Percentiles rank a stretch among this genome's conserved stretches.
Conservation (phyloP, 1,140 invertebrate species). For the Sitodiplosis mosellana region DNA sequence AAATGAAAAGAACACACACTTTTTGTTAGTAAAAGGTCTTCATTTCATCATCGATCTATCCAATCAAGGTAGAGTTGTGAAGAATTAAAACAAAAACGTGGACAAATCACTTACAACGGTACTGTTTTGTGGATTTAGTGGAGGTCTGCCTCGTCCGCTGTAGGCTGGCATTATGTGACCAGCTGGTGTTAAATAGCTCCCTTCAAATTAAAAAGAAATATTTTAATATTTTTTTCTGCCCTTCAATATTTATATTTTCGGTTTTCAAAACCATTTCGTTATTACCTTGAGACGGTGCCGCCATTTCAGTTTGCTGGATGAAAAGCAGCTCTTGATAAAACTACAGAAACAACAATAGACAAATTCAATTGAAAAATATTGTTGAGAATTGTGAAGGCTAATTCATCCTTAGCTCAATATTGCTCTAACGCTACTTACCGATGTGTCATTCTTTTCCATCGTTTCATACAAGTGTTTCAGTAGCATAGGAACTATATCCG, state of each 20-base stretch:
- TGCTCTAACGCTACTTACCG: not conserved
- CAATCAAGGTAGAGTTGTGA: not conserved
- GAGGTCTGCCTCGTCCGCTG: too few species aligned
- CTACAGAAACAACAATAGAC: not conserved
- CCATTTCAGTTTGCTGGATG: not conserved
- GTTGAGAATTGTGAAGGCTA: not conserved
- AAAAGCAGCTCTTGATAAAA: not conserved
- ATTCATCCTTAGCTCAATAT: not conserved
- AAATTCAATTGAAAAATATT: not conserved
- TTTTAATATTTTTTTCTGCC: too few species aligned
- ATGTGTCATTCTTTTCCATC: conserved; percentile 19
- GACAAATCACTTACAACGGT: too few species aligned
- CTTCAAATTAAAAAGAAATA: too few species aligned
- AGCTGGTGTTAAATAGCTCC: too few species aligned
- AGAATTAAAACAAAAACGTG: not conserved
- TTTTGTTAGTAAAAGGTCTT: not conserved
- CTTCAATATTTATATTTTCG: too few species aligned
- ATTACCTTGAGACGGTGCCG: not conserved
- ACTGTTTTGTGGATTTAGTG: too few species aligned
- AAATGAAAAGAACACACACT: not conserved
- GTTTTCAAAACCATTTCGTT: not conserved
- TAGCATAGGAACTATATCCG: conserved; percentile 19
- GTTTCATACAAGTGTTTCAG: conserved; percentile 21
- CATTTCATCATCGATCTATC: not conserved
- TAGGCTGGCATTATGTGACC: too few species aligned